Evolutionary conservation across 2,888 invertebrate species (phyloP), one percentile per base, ranked within the genome.

Genomic region (Clusia tigrina): DNA sequence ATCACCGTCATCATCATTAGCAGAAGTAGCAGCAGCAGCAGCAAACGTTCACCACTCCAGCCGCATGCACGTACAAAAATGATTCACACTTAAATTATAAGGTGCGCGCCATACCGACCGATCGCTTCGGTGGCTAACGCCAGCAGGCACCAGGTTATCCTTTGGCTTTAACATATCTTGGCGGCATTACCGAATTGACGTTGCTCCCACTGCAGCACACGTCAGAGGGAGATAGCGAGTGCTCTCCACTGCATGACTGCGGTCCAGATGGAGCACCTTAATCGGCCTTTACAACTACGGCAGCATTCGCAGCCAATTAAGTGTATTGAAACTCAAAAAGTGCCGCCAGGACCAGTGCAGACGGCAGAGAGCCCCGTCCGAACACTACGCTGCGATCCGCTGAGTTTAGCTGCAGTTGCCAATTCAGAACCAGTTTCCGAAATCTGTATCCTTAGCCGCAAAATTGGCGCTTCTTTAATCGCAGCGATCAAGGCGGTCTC

Each of bases 281-380:
- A 32, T 12, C 32, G 32, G 32, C 32, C 6, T 6, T 6, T 12
- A 32, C 32, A 32, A 12, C 32, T 32, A 12, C 32, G 32, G 6
- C 32, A 12, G 32, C 32, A 32, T 74, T 74, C 74, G 77, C 74
- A 77, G 77, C 74, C 74, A 74, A 74, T 74, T 74, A 74, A 77
- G 74, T 42, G 42, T 75, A 78, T 77, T 74, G 78, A 74, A 74
- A 74, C 78, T 78, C 74, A 77, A 74, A 77, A 75, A 77, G 75
- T 76, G 75, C 78, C 78, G 54, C 37, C 24, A 53, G 46, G 15
- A n/a, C 42, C 42, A 42, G 12, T 32, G 32, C 32, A 6, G 32
- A 6, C 32, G 32, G n/a, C n/a, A n/a, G n/a, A n/a, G n/a, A n/a
- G n/a, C n/a, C n/a, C n/a, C n/a, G n/a, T n/a, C n/a, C n/a, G n/a